phyloP scores from a whole-genome alignment of 2,797 vertebrate species.

The Malurus leucopterus region DNA sequence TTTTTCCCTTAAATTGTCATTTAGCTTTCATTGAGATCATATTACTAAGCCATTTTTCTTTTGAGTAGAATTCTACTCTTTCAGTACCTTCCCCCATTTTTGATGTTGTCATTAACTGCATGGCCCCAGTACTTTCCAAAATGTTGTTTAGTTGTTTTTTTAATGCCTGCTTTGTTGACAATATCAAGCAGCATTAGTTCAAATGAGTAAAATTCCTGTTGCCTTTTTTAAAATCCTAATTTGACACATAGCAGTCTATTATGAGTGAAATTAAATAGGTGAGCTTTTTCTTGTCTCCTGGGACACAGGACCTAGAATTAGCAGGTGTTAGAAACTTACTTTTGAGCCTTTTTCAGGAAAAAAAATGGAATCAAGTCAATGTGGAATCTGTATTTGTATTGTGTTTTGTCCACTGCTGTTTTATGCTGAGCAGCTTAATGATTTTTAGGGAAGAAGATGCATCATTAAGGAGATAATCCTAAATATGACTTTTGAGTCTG shows the following conservation, averaged over 20 bases:
- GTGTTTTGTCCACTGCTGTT: background rate
- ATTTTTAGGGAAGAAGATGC: background rate
- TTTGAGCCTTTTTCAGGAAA: background rate
- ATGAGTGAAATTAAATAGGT: background rate
- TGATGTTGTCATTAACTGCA: slow-evolving; percentile 31
- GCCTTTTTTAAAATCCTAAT: background rate
- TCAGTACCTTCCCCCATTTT: background rate
- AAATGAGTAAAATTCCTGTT: background rate
- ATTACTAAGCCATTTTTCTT: slow-evolving; percentile 43
- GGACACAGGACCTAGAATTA: background rate
- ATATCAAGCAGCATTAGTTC: background rate
- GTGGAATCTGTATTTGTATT: background rate
- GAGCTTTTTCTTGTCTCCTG: background rate
- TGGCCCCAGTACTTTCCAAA: background rate
- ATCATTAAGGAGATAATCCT: background rate
- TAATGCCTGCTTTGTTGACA: background rate
- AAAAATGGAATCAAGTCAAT: background rate
- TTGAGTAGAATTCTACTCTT: slow-evolving; percentile 12
- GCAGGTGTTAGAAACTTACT: background rate
- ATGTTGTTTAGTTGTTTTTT: background rate
- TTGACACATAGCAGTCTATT: background rate
- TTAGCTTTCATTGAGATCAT: slow-evolving; percentile 23
- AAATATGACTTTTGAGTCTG: background rate
- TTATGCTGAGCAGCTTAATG: background rate
- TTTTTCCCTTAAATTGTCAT: slow-evolving; percentile 64